Percentiles rank a stretch among this genome's conserved stretches.
Conservation (phyloP, 2,797 vertebrate genomes). For the Pseudochromis fuscus region DNA sequence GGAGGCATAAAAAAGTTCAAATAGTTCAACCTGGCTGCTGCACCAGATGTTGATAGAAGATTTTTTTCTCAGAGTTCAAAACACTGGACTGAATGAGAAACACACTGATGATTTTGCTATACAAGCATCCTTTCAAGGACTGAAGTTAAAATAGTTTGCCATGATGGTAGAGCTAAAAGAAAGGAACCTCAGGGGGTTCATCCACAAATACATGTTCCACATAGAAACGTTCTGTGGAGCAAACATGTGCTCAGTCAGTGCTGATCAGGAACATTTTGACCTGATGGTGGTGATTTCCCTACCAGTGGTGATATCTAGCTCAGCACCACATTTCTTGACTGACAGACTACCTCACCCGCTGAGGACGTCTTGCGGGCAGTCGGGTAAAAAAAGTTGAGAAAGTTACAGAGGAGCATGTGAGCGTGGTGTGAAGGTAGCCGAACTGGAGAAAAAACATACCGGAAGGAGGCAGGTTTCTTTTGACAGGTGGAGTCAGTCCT, state of each 20-base stretch:
- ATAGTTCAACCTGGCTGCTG: slow-evolving; percentile 7
- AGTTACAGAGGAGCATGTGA: slow-evolving; percentile 17
- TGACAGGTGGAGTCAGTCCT: slow-evolving; percentile 73
- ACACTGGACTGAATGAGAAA: slow-evolving; percentile 1
- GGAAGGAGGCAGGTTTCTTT: slow-evolving; percentile 59
- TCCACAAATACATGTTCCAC: neutral
- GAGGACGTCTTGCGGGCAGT: neutral
- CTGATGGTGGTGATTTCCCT: slow-evolving; percentile 9
- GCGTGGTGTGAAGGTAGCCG: slow-evolving; percentile 42
- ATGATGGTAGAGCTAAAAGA: too few species aligned
- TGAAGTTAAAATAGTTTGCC: neutral
- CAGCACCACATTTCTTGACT: neutral
- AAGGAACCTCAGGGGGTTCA: neutral
- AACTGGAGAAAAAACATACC: slow-evolving; percentile 48
- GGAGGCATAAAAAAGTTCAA: neutral
- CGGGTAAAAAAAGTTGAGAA: neutral
- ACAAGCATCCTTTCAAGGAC: neutral
- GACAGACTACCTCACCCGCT: neutral
- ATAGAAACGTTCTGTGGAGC: neutral
- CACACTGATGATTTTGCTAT: neutral
- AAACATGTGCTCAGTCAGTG: neutral
- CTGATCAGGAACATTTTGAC: slow-evolving; percentile 10
- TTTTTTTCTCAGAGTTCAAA: neutral
- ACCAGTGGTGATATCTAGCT: neutral
- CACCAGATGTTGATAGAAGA: neutral